These are phyloP conservation scores for Synanthedon formicaeformis DNA, from an alignment of 2,888 invertebrate genomes.

Conservation along the genomic window DNA sequence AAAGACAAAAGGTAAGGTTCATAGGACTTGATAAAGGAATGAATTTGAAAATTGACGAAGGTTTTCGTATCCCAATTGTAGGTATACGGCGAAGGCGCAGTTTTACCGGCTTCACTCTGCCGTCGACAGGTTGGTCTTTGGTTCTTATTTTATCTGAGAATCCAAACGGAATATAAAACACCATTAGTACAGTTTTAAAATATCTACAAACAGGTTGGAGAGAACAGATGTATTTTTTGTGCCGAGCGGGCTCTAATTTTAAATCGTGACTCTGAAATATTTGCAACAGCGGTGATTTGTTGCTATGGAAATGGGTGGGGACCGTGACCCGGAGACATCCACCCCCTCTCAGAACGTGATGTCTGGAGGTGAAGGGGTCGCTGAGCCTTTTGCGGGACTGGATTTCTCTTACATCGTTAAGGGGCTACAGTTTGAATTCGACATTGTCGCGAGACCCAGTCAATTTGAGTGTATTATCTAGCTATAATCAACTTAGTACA, in stretches of 20 bases:
- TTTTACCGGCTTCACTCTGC: no score
- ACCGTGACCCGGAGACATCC: conserved; percentile 3
- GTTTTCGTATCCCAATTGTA: no score
- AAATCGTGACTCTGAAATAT: conserved; percentile 24
- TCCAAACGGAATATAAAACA: background rate
- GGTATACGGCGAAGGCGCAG: no score
- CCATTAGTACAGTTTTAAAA: background rate
- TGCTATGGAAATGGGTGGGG: conserved; percentile 14
- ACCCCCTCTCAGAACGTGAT: conserved; percentile 21
- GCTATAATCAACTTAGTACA: no score
- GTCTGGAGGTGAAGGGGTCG: conserved; percentile 34
- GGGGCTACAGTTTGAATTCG: conserved; percentile 11
- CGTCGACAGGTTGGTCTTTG: no score
- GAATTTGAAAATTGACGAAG: no score
- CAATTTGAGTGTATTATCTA: no score
- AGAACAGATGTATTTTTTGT: background rate
- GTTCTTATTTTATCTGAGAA: background rate
- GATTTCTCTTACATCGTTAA: conserved; percentile 24
- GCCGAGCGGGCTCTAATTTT: conserved; percentile 14
- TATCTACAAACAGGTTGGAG: background rate
- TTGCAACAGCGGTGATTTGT: conserved; percentile 24
- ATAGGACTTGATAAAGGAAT: no score
- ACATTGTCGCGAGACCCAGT: background rate
- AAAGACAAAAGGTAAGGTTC: no score
- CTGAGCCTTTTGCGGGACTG: conserved; percentile 23